phyloP scores from a whole-genome alignment of 2,113 vertebrate genomes.

The Entosphenus tridentatus region DNA sequence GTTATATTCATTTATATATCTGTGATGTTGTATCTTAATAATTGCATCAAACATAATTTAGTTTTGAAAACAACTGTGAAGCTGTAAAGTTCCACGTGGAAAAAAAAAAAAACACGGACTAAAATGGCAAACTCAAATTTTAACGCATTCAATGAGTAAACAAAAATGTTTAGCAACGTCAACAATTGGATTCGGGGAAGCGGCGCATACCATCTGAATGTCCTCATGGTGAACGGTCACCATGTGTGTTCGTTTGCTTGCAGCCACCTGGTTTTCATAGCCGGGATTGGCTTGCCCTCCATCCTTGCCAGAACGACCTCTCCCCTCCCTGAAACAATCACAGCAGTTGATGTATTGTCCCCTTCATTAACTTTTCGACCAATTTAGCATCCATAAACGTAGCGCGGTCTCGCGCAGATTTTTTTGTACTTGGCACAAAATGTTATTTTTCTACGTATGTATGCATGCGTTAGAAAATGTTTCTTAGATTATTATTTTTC shows the following conservation, averaged over 20 bases:
- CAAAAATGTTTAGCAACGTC: neutral
- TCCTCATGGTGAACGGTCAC: constrained; percentile 3
- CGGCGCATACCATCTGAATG: neutral
- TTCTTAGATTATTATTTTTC: neutral
- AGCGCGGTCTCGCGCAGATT: neutral
- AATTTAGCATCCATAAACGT: too few species aligned
- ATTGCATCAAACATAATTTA: too few species aligned
- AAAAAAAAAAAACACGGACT: neutral
- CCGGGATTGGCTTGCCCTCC: neutral
- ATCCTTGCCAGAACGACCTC: neutral
- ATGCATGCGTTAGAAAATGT: neutral
- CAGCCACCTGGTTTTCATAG: too few species aligned
- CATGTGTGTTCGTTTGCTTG: constrained; percentile 1
- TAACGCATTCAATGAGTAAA: neutral
- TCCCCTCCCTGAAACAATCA: neutral
- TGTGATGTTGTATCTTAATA: too few species aligned
- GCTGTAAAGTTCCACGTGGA: neutral
- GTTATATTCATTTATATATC: too few species aligned
- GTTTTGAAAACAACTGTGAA: too few species aligned
- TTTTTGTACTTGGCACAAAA: neutral
- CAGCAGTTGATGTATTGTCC: too few species aligned
- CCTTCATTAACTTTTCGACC: too few species aligned
- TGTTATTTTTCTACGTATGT: neutral
- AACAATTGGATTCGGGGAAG: neutral
- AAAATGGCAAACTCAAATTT: neutral